These are phyloP conservation scores for Shargacucullia verbasci DNA, from an alignment of 2,888 invertebrate species.

Conservation along the genomic window DNA sequence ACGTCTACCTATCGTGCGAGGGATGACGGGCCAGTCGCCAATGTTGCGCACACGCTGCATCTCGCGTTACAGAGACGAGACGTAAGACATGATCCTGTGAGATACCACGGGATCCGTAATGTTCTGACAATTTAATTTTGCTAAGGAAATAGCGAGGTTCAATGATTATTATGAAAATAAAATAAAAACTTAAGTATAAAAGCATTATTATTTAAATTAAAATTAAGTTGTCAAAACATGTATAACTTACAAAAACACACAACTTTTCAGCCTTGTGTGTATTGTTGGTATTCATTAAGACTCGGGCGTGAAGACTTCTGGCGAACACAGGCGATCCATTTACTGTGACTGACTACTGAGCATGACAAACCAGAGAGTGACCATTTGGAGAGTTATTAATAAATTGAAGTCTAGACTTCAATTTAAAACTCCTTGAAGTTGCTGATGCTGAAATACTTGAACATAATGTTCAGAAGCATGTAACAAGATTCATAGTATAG, in stretches of 20 bases:
- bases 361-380: slow-evolving; percentile 58
- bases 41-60: slow-evolving; percentile 54
- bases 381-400: slow-evolving; percentile 28
- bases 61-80: slow-evolving; percentile 38
- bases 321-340: slow-evolving; percentile 56
- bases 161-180: slow-evolving; percentile 1
- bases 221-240: slow-evolving; percentile 66
- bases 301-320: slow-evolving; percentile 54
- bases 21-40: slow-evolving; percentile 51
- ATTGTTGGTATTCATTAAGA: slow-evolving; percentile 39
- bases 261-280: slow-evolving; percentile 38
- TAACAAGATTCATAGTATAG: slow-evolving; percentile 31
- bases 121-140: slow-evolving; percentile 58
- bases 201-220: no score
- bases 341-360: slow-evolving; percentile 47
- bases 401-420: slow-evolving; percentile 13
- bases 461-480: slow-evolving; percentile 21
- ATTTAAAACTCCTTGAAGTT: slow-evolving; percentile 36
- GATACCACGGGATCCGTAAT: slow-evolving; percentile 50
- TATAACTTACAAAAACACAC: slow-evolving; percentile 67
- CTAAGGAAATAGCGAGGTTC: neutral
- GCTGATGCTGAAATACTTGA: slow-evolving; percentile 21
- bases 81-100: slow-evolving; percentile 23
- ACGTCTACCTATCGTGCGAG: slow-evolving; percentile 65
- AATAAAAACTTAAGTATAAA: neutral